Evolutionary conservation across 2,113 vertebrate genomes (phyloP).

Genomic region (Hypocryptadius cinnamomeus): DNA sequence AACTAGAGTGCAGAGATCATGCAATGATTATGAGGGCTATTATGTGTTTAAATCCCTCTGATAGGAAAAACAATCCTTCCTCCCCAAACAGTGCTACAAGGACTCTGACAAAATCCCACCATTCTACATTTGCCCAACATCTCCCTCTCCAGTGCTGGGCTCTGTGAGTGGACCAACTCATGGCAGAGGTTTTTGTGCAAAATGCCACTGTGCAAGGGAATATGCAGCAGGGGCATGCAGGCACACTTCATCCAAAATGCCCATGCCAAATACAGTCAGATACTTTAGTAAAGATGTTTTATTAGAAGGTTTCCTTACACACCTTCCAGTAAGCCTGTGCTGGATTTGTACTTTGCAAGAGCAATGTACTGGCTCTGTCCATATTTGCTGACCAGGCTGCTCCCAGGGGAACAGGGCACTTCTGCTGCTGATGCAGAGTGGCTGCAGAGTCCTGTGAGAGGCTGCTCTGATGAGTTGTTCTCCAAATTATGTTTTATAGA

Average conservation of each 20-base stretch:
- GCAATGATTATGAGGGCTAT: neutral
- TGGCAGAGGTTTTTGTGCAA: neutral
- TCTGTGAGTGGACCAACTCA: neutral
- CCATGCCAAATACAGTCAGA: neutral
- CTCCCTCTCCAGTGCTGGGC: neutral
- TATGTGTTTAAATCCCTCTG: neutral
- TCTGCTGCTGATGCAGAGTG: neutral
- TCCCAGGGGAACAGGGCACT: neutral
- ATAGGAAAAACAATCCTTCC: neutral
- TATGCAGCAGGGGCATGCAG: neutral
- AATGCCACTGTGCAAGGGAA: neutral
- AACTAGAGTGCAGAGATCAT: rapidly evolving
- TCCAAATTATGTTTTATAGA: neutral
- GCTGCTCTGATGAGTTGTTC: neutral
- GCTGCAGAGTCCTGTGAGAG: neutral
- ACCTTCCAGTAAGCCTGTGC: neutral
- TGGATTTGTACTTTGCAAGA: neutral
- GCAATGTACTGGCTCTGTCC: neutral
- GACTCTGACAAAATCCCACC: neutral
- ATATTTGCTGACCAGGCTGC: neutral
- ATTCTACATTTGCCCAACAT: neutral
- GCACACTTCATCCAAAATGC: neutral
- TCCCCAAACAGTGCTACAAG: neutral
- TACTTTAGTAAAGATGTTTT: neutral
- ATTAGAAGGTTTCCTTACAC: rapidly evolving